Evolutionary conservation across 2,113 vertebrate genomes (phyloP).

Genomic region (Serinus canaria): DNA sequence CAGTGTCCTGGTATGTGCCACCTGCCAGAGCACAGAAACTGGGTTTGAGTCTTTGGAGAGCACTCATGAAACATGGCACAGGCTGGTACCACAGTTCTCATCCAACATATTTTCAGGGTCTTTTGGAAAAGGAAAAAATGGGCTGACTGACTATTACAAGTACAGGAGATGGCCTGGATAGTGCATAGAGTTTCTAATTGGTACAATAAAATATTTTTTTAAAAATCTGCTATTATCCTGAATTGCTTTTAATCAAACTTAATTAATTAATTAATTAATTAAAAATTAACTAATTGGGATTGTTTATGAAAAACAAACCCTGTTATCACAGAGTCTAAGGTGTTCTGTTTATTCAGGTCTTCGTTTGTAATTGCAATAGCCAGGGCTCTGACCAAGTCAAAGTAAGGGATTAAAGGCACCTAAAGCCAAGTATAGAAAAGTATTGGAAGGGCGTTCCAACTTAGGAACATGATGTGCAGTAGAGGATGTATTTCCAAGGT

Average conservation of each 20-base stretch:
- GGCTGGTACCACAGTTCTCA: not conserved
- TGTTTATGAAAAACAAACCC: not conserved
- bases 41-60: not conserved
- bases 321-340: not conserved
- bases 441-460: not conserved
- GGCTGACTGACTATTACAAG: not conserved
- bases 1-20: fast-evolving
- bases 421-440: not conserved
- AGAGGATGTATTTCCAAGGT: not conserved
- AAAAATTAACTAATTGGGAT: not conserved
- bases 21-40: not conserved
- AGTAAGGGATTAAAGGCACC: not conserved
- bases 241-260: not conserved
- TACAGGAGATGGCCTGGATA: not conserved
- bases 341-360: not conserved
- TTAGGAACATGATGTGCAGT: not conserved
- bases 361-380: not conserved
- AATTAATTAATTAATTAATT: not conserved
- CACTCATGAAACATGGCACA: not conserved
- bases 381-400: not conserved
- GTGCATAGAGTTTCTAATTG: not conserved
- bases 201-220: not conserved
- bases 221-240: not conserved
- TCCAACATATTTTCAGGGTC: not conserved
- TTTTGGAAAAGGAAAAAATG: not conserved